phyloP scores from a whole-genome alignment of 2,797 vertebrate genomes.

The Pogoniulus pusillus region DNA sequence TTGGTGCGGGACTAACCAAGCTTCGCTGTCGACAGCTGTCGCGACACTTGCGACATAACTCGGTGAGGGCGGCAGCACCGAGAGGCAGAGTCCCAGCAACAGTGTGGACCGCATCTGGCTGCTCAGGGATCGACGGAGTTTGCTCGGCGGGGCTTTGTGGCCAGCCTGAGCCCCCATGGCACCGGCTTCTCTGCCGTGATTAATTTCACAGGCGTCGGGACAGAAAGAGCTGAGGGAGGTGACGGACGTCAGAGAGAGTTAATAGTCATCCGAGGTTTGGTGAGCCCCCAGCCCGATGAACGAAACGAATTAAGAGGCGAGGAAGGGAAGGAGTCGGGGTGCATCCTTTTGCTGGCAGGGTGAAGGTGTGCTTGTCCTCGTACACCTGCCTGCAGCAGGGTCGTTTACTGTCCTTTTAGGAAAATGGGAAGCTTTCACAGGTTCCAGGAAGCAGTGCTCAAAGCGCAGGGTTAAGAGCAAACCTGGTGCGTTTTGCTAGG shows the following conservation, averaged over 20 bases:
- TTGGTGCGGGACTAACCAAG: neutral
- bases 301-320: neutral
- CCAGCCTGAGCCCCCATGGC: neutral
- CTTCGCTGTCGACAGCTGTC: neutral
- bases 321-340: neutral
- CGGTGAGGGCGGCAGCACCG: neutral
- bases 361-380: fast-evolving
- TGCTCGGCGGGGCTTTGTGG: neutral
- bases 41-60: neutral
- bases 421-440: fast-evolving
- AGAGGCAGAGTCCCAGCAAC: neutral
- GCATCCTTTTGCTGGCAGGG: neutral
- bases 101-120: neutral
- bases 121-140: too few relatives aligned
- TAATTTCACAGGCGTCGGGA: neutral
- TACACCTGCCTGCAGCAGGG: neutral
- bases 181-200: neutral
- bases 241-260: neutral
- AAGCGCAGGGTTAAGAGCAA: neutral
- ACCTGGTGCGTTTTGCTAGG: neutral
- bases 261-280: neutral
- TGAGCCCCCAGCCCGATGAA: neutral
- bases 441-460: neutral
- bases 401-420: neutral
- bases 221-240: neutral